A percentile compares a stretch with the other conserved stretches of the same genome.
Evolutionary conservation across 2,797 vertebrate species (phyloP).

Genomic region (Tragopan temminckii): DNA sequence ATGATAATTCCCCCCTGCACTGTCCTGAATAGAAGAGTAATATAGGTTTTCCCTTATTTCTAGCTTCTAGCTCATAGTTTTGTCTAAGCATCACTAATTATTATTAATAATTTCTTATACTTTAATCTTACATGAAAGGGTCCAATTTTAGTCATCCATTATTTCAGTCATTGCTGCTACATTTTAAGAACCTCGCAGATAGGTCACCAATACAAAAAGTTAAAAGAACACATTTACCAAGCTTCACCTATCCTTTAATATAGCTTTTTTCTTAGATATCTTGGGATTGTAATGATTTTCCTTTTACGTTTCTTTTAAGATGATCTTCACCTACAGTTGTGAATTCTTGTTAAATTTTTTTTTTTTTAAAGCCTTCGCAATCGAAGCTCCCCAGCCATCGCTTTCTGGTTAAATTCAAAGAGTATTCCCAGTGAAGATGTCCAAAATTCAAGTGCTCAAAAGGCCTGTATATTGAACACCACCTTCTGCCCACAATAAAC

Average conservation of each 20-base stretch:
- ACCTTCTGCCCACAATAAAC: background rate
- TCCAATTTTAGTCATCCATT: background rate
- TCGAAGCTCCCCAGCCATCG: background rate
- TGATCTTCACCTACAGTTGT: background rate
- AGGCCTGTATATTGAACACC: background rate
- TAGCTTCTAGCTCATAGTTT: constrained; percentile 21
- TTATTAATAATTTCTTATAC: constrained; percentile 29
- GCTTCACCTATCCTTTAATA: constrained; percentile 7
- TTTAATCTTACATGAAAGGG: constrained; percentile 1
- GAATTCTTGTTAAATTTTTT: background rate
- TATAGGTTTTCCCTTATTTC: constrained; percentile 26
- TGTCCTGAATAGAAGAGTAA: background rate
- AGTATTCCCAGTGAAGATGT: background rate
- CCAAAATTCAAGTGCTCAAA: background rate
- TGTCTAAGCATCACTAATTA: constrained; percentile 24
- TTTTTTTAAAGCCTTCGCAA: constrained; percentile 13
- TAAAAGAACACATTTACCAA: background rate
- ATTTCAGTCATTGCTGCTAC: background rate
- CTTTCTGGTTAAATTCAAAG: background rate
- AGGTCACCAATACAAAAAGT: constrained; percentile 3
- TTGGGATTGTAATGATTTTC: background rate
- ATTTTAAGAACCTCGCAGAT: background rate
- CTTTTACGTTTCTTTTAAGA: constrained; percentile 19
- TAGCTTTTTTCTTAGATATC: background rate
- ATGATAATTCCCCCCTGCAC: background rate